Evolutionary conservation across 2,113 vertebrate species (phyloP).

Genomic region (Seriola rivoliana): DNA sequence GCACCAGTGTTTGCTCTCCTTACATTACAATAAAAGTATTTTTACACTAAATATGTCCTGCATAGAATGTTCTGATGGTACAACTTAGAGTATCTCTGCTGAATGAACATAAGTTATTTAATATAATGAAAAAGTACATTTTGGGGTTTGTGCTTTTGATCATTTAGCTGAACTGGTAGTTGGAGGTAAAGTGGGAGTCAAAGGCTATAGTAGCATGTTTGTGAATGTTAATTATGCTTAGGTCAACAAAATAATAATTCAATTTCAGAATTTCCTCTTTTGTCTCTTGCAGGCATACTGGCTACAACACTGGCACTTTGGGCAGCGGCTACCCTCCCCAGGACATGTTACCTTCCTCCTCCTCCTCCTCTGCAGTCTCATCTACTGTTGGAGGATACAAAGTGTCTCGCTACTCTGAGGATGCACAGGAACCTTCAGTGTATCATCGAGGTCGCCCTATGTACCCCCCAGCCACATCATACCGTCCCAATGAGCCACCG

Average conservation of each 20-base stretch:
- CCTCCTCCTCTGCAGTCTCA: constrained; percentile 85
- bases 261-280: background rate
- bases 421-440: constrained; percentile 78
- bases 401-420: constrained; percentile 84
- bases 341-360: constrained; percentile 87
- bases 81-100: background rate
- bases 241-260: background rate
- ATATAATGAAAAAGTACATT: background rate
- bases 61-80: background rate
- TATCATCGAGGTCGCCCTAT: constrained; percentile 82
- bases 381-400: constrained; percentile 83
- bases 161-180: background rate
- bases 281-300: constrained; percentile 78
- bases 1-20: too few species aligned
- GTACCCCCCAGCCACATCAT: constrained; percentile 74
- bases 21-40: too few species aligned
- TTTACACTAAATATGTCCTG: background rate
- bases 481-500: constrained; percentile 81
- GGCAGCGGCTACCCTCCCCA: constrained; percentile 81
- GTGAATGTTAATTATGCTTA: background rate
- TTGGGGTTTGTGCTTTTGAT: background rate
- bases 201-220: background rate
- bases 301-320: constrained; percentile 76
- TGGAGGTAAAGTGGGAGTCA: background rate
- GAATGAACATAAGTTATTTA: background rate